A percentile compares a stretch with the other conserved stretches of the same genome.
Evolutionary conservation across 2,113 vertebrate species (phyloP).

Genomic region (Crotophaga sulcirostris): DNA sequence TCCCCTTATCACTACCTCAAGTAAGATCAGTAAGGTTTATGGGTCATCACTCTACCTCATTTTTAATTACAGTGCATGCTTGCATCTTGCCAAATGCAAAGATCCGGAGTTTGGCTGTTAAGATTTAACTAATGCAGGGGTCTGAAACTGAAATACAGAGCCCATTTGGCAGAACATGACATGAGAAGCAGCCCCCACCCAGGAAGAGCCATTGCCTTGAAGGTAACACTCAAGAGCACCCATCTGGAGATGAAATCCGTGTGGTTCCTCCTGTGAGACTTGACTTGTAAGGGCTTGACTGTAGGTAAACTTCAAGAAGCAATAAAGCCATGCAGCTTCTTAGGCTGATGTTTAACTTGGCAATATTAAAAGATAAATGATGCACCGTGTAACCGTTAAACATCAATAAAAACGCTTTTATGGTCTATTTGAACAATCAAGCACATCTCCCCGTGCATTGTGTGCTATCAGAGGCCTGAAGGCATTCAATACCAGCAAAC

Average conservation of each 20-base stretch:
- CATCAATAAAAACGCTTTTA: background rate
- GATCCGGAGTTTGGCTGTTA: background rate
- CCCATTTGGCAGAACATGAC: background rate
- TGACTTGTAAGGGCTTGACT: background rate
- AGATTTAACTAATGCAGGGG: too few species aligned
- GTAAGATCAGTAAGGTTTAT: background rate
- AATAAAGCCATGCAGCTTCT: background rate
- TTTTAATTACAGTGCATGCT: background rate
- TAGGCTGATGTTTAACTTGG: background rate
- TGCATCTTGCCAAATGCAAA: background rate
- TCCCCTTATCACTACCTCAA: background rate
- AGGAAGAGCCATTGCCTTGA: background rate
- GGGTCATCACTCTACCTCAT: background rate
- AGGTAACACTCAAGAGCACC: background rate
- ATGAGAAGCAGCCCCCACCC: background rate
- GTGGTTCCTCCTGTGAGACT: background rate
- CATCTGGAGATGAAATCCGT: fast-evolving
- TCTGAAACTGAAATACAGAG: background rate
- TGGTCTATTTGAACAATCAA: background rate
- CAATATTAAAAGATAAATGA: background rate
- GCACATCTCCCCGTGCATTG: background rate
- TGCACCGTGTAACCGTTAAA: background rate
- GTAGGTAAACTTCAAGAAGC: background rate
- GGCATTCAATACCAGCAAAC: background rate
- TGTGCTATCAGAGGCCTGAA: background rate